Percentiles rank a stretch among this genome's conserved stretches.
Conservation (phyloP, 2,113 vertebrate species). For the Phylloscopus trochiloides region DNA sequence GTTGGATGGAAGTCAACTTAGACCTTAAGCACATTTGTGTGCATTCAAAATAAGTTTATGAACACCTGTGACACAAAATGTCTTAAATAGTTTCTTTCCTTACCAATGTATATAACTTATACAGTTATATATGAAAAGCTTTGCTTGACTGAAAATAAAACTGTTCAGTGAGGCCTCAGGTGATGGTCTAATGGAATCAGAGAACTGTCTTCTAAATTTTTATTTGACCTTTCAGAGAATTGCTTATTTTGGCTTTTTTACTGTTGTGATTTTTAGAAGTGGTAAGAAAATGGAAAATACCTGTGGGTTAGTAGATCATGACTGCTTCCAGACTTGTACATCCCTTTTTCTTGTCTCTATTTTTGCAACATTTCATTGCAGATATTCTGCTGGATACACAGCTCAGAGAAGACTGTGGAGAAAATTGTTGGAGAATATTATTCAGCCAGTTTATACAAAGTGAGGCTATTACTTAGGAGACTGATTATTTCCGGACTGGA, state of each 20-base stretch:
- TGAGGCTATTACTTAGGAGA: background rate
- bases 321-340: background rate
- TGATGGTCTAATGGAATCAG: background rate
- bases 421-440: background rate
- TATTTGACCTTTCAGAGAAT: background rate
- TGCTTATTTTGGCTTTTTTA: background rate
- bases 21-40: background rate
- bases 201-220: background rate
- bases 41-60: background rate
- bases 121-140: background rate
- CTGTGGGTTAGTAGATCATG: background rate
- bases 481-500: background rate
- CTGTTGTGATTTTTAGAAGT: background rate
- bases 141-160: background rate
- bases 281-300: conserved; percentile 3
- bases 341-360: background rate
- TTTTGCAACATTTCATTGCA: background rate
- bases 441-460: background rate
- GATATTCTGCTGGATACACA: background rate
- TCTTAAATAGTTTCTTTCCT: background rate
- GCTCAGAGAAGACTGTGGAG: background rate
- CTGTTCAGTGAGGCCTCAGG: background rate
- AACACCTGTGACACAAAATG: background rate
- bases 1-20: background rate
- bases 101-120: background rate